Evolutionary conservation across 2,113 vertebrate genomes (phyloP), one percentile per base, ranked within the genome.

Genomic region (Vombatus ursinus): DNA sequence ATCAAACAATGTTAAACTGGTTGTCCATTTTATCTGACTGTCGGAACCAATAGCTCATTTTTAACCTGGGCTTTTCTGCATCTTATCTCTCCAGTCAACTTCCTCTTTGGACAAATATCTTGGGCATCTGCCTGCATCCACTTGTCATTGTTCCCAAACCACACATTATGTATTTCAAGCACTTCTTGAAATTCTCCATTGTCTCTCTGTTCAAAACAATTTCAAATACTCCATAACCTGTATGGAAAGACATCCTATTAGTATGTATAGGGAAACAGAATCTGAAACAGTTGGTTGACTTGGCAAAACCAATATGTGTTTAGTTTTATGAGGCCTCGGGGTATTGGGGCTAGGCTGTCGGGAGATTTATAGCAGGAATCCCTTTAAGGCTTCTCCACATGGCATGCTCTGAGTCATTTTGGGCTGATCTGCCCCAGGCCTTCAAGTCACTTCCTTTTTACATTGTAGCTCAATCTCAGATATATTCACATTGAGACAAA

Each of bases 341-440:
- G 7, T 91, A 94, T 54, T 91, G 91, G 1, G 48, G 51, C 44
- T 37, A 90, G 19, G 84, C 37, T 31, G 51, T 4, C 57, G 51
- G 92, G 11, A 95, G 48, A 3, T 95, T 94, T 94, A 57, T n/a
- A 52, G 52, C 52, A 93, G 68, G 19, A 94, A 61, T 52, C 54
- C 4, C 77, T n/a, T 92, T 94, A 91, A 89, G 49, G 19, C 52
- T 44, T 61, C 28, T 44, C 91, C 93, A 44, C 16, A 90, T 61
- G 51, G 92, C 25, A 57, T 93, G 61, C 31, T 94, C 52, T 24
- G 48, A 94, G 31, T 52, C 84, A 47, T 31, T 90, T 90, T 96
- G 77, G 52, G 44, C 48, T 91, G 3, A 96, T 94, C 2, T 14
- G 6, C 2, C 49, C 51, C 91, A 48, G 90, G 52, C 14, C 37